Percentiles rank a stretch among this genome's conserved stretches.
phyloP scores from a whole-genome alignment of 2,113 vertebrate species.

The Rhinolophus sinicus region DNA sequence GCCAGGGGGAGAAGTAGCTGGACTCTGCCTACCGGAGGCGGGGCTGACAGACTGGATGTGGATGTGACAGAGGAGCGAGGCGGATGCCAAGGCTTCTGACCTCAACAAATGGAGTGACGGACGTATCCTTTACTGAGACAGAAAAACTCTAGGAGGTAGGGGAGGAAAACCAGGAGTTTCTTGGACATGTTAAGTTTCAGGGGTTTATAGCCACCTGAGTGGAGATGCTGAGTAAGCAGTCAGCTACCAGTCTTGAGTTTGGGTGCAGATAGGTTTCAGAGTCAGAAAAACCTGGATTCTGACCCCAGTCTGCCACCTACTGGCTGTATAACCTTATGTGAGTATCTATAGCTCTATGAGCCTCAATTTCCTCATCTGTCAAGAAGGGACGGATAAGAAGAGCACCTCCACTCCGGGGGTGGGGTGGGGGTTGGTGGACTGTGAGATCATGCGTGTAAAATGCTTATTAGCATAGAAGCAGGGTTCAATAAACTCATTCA shows the following conservation, averaged over 20 bases:
- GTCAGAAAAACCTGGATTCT: slow-evolving; percentile 30
- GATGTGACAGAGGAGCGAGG: neutral
- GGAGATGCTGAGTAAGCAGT: neutral
- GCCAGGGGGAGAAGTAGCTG: neutral
- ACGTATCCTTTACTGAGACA: neutral
- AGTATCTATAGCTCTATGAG: neutral
- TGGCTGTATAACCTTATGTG: neutral
- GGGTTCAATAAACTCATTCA: neutral
- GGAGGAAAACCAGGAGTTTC: neutral
- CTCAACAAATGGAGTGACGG: neutral
- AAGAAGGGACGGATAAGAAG: neutral
- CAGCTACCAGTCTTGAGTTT: neutral
- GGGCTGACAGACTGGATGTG: neutral
- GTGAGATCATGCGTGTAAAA: neutral
- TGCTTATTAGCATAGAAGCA: neutral
- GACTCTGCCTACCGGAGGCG: neutral
- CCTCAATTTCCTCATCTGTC: neutral
- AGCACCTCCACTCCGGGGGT: neutral
- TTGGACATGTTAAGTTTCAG: neutral
- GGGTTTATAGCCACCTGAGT: neutral
- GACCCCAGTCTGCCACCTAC: neutral
- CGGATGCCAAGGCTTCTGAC: neutral
- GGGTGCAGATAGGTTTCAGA: neutral
- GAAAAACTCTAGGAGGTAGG: neutral
- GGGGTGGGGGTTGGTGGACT: neutral